Conservation (phyloP, 1,140 invertebrate species). For the Aradophagus sp. region DNA sequence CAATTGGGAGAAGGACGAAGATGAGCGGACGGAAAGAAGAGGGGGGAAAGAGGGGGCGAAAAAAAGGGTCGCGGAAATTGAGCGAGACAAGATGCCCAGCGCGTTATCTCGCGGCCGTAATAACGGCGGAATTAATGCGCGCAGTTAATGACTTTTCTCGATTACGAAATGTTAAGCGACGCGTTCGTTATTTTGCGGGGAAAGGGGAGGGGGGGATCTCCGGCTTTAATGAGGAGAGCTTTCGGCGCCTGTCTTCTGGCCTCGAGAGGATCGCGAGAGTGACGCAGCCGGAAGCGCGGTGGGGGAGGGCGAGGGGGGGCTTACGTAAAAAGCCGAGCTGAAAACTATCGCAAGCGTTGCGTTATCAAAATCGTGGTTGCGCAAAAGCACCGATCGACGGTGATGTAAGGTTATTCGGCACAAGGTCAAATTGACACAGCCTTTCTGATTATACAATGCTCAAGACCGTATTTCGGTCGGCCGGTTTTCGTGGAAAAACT, state of each 20-base stretch:
- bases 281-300: too few relatives aligned
- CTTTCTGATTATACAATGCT: too few relatives aligned
- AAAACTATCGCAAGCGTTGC: conserved; percentile 34
- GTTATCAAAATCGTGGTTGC: conserved; percentile 29
- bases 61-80: conserved; percentile 33
- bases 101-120: conserved; percentile 37
- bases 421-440: too few relatives aligned
- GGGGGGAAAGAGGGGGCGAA: not conserved
- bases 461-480: too few relatives aligned
- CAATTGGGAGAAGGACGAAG: not conserved
- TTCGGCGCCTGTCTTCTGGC: too few relatives aligned
- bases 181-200: conserved; percentile 8
- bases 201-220: conserved; percentile 5
- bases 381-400: conserved; percentile 9
- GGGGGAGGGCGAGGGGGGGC: too few relatives aligned
- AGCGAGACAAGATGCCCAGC: conserved; percentile 33
- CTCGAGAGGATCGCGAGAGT: too few relatives aligned
- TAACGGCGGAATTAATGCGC: conserved; percentile 26
- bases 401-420: conserved; percentile 28
- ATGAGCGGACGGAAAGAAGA: not conserved
- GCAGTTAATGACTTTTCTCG: conserved; percentile 27
- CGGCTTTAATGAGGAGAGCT: too few relatives aligned
- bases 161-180: conserved; percentile 40
- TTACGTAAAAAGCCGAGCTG: too few relatives aligned
- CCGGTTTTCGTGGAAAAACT: too few relatives aligned